phyloP scores from a whole-genome alignment of 92 coral and sea anemone species.

The Palythoa grandis region DNA sequence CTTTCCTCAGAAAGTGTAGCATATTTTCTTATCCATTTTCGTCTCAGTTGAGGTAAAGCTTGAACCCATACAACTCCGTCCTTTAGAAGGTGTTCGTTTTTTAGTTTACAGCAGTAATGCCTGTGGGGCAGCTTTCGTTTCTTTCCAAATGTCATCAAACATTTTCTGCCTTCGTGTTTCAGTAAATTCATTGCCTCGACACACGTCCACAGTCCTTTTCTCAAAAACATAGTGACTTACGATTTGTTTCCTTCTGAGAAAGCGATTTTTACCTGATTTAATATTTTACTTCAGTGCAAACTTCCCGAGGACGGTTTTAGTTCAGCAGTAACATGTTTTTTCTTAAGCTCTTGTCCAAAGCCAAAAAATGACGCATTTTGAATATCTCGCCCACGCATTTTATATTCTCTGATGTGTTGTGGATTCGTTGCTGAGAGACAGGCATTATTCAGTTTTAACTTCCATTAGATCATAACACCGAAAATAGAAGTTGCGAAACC shows the following conservation, averaged over 20 bases:
- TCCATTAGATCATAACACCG: not conserved
- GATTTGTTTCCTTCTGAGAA: not conserved
- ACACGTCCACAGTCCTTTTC: constrained; percentile 25
- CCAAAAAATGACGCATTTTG: not conserved
- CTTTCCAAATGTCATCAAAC: not conserved
- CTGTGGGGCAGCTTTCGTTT: constrained; percentile 36
- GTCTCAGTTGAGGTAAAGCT: constrained; percentile 19
- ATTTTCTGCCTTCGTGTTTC: constrained; percentile 7
- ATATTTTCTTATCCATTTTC: constrained; percentile 33
- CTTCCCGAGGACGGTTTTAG: not conserved
- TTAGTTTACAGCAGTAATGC: constrained; percentile 31
- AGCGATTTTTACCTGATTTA: not conserved
- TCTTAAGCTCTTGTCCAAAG: not conserved
- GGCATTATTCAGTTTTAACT: not conserved
- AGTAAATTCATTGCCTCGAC: constrained; percentile 18
- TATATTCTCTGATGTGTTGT: not conserved
- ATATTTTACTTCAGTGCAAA: not conserved
- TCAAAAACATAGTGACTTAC: not conserved
- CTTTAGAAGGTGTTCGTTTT: constrained; percentile 16
- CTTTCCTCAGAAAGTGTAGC: constrained; percentile 34
- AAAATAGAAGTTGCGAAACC: not conserved
- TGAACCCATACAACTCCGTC: constrained; percentile 40
- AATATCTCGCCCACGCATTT: not conserved
- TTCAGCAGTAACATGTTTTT: not conserved
- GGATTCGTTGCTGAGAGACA: not conserved